Conservation (phyloP, 2,113 vertebrate species). For the Pelecanoides urinatrix region DNA sequence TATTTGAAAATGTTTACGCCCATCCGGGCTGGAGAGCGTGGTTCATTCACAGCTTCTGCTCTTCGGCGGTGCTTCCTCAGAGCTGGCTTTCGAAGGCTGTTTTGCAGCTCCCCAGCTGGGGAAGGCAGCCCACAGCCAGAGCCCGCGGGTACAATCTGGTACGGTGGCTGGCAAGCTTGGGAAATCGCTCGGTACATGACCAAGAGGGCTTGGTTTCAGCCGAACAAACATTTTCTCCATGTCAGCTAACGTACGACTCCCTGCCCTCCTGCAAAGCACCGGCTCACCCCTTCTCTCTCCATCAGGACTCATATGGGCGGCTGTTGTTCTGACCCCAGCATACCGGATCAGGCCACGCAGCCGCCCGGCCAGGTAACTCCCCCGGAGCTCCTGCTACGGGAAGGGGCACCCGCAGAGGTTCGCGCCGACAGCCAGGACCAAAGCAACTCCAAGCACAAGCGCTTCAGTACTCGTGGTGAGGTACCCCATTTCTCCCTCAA, state of each 20-base stretch:
- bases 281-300: constrained; percentile 48
- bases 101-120: not conserved
- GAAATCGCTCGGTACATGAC: constrained; percentile 51
- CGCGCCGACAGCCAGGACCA: rapidly evolving
- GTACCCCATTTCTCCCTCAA: not conserved
- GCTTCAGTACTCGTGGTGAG: rapidly evolving
- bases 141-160: constrained; percentile 65
- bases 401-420: not conserved
- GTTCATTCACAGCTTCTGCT: constrained; percentile 42
- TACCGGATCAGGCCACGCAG: not conserved
- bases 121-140: constrained; percentile 56
- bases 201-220: constrained; percentile 64
- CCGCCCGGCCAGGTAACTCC: not conserved
- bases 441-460: rapidly evolving
- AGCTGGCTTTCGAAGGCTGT: not conserved
- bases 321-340: not conserved
- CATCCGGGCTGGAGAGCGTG: not conserved
- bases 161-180: constrained; percentile 67
- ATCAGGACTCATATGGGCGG: not conserved
- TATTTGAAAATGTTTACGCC: constrained; percentile 35
- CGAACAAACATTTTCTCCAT: constrained; percentile 65
- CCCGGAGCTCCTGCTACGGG: not conserved
- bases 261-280: constrained; percentile 6
- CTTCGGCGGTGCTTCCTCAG: not conserved
- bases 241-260: not conserved